Percentiles rank a stretch among this genome's conserved stretches.
phyloP scores from a whole-genome alignment of 2,113 vertebrate genomes.

The Gavialis gangeticus region DNA sequence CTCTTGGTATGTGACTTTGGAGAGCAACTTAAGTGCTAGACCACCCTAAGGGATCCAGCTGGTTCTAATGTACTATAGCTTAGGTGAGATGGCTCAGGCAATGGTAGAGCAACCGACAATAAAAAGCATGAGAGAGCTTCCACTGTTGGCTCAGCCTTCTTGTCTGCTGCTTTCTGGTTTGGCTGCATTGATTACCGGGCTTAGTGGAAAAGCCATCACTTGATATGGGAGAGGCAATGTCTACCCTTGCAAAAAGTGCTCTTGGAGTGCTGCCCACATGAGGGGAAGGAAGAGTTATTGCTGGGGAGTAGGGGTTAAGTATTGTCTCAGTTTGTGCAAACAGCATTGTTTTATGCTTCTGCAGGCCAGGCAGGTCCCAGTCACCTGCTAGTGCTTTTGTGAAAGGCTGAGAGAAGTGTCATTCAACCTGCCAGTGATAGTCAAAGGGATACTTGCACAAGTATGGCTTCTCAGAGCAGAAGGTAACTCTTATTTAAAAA shows the following conservation, averaged over 20 bases:
- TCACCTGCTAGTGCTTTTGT: neutral
- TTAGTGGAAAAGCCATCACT: neutral
- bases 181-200: neutral
- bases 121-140: neutral
- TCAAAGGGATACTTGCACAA: too few relatives aligned
- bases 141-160: neutral
- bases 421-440: too few relatives aligned
- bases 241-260: rapidly evolving
- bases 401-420: neutral
- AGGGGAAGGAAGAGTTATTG: neutral
- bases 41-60: constrained; percentile 56
- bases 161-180: rapidly evolving
- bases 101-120: neutral
- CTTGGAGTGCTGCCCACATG: neutral
- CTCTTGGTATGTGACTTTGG: neutral
- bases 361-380: neutral
- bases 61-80: neutral
- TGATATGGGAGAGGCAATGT: neutral
- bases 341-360: rapidly evolving
- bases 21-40: neutral
- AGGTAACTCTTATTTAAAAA: neutral
- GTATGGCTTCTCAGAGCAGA: too few relatives aligned
- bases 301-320: neutral
- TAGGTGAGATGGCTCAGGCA: neutral
- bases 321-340: neutral